Evolutionary conservation across 2,888 invertebrate species (phyloP), one percentile per base, ranked within the genome.

Genomic region (Andrena minutula): DNA sequence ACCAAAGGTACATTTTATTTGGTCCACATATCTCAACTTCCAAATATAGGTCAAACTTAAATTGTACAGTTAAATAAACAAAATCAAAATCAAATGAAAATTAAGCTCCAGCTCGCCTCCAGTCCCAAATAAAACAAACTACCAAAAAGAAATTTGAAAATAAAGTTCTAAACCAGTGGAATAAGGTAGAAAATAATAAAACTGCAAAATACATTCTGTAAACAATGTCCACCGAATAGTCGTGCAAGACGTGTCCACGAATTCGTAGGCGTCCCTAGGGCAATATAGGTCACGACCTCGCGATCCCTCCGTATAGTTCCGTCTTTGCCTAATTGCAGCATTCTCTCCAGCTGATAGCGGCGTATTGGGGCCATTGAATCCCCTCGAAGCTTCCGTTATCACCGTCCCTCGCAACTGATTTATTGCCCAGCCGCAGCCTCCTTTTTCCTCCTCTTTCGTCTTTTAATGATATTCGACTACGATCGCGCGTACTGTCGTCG

Each of bases 281-380:
- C 64, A 79, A 84, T 85, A 72, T 87, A 75, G 89, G 88, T 86
- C 84, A 82, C 85, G 87, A 87, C 88, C 88, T 87, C 86, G 86
- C 86, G 86, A 87, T 88, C 87, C 86, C 88, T 82, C 76, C 75
- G 79, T 72, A 77, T 65, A 87, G 89, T 91, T 90, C 87, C 86
- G 90, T 85, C 83, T 88, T 87, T 82, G 86, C 83, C 84, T 91
- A 90, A 90, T 91, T 89, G 75, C 60, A 66, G 68, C 77, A 73
- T 84, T 83, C 82, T 85, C 79, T 82, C 72, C 75, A 66, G 77
- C 79, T 77, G 83, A 86, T 83, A 83, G 81, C 77, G 28, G 56
- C 75, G 26, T 82, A 84, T 86, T 79, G 83, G 78, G 86, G 88
- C 79, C 87, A 86, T 77, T 88, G 77, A 85, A 89, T 90, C 86